Evolutionary conservation across 1,140 invertebrate species (phyloP).

Genomic region (Reticulitermes speratus): DNA sequence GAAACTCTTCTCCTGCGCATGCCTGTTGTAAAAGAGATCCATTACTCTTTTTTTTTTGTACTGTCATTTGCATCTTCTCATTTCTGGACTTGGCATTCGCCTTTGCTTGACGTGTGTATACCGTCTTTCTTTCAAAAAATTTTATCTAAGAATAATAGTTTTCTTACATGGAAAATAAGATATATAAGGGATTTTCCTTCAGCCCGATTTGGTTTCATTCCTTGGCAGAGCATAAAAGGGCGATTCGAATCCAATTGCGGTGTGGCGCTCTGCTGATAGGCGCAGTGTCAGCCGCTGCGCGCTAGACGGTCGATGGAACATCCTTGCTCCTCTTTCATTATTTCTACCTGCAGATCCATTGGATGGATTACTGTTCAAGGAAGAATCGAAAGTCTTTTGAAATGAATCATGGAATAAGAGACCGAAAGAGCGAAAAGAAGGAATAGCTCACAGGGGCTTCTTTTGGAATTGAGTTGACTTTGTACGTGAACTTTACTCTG

Average conservation of each 20-base stretch:
- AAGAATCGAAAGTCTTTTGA: constrained; percentile 9
- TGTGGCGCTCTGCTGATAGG: not conserved
- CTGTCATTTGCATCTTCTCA: no score
- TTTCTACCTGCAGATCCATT: not conserved
- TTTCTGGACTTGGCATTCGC: not conserved
- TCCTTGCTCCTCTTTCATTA: not conserved
- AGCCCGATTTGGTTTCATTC: not conserved
- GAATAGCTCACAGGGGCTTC: not conserved
- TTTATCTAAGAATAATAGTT: not conserved
- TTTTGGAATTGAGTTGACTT: constrained; percentile 13
- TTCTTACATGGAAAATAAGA: not conserved
- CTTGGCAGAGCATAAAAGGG: not conserved
- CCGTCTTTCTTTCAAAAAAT: not conserved
- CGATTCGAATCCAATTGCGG: not conserved
- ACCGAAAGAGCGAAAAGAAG: not conserved
- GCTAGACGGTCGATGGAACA: not conserved
- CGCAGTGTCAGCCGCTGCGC: not conserved
- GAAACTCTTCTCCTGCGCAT: no score
- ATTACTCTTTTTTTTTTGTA: no score
- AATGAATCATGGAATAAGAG: constrained; percentile 12
- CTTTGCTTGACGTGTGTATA: no score
- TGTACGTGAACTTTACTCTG: not conserved
- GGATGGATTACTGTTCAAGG: constrained; percentile 9
- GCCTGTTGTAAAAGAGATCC: no score
- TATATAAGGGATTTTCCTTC: not conserved